Conservation (phyloP, 1,140 invertebrate genomes). For the Drosophila nigromelanica region DNA sequence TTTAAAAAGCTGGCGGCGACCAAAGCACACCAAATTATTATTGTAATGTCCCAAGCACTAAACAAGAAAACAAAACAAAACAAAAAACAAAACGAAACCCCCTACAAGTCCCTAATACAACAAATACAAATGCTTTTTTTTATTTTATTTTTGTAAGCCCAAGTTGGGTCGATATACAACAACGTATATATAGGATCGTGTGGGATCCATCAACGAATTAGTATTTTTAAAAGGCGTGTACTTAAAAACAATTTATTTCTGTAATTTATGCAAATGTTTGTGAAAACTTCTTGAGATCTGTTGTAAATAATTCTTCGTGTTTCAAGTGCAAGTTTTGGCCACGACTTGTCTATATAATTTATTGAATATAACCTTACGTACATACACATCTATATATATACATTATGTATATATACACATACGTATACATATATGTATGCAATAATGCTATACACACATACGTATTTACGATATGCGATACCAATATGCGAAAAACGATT, state of each 20-base stretch:
- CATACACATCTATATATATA: conserved; percentile 9
- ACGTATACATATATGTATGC: neutral
- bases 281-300: conserved; percentile 44
- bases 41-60: conserved; percentile 60
- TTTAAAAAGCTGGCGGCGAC: conserved; percentile 39
- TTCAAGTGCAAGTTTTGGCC: conserved; percentile 49
- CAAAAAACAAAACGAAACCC: neutral
- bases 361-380: conserved; percentile 52
- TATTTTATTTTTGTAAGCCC: conserved; percentile 1
- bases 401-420: conserved; percentile 12
- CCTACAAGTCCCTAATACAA: neutral
- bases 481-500: conserved; percentile 66
- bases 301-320: conserved; percentile 74
- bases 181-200: neutral
- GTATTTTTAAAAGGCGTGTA: conserved; percentile 61
- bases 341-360: conserved; percentile 71
- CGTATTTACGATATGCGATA: conserved; percentile 44
- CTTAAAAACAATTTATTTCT: conserved; percentile 43
- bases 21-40: conserved; percentile 76
- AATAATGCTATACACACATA: conserved; percentile 39
- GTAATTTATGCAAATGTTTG: conserved; percentile 24
- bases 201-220: conserved; percentile 54
- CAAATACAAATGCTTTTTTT: conserved; percentile 9
- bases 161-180: neutral
- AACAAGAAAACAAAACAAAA: too few species aligned